Percentiles rank a stretch among this genome's conserved stretches.
These are phyloP conservation scores for Megaustenia siamemsis DNA, from an alignment of 2,888 invertebrate species.

Conservation along the genomic window DNA sequence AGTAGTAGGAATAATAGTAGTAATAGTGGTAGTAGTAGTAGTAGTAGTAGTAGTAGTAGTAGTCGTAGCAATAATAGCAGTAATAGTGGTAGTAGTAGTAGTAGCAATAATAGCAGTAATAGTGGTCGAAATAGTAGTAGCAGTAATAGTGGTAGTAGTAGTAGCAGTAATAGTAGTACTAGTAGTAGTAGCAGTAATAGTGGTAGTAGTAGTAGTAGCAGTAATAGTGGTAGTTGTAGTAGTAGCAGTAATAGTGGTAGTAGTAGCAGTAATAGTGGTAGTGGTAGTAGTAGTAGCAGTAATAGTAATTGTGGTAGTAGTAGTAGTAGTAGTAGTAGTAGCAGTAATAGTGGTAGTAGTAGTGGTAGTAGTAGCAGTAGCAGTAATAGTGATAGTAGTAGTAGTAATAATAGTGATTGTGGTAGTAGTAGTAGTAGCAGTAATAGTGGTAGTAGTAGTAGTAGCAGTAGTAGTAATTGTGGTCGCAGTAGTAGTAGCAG, in stretches of 20 bases:
- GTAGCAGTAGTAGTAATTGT: no score
- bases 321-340: slow-evolving; percentile 40
- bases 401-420: slow-evolving; percentile 16
- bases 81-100: slow-evolving; percentile 34
- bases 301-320: no score
- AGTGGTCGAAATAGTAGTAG: slow-evolving; percentile 11
- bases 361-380: background rate
- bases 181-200: slow-evolving; percentile 53
- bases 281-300: slow-evolving; percentile 1
- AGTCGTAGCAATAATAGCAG: background rate
- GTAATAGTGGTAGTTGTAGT: slow-evolving; percentile 47
- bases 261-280: background rate
- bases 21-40: background rate
- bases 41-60: background rate
- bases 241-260: background rate
- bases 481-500: no score
- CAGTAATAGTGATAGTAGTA: slow-evolving; percentile 19
- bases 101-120: slow-evolving; percentile 23
- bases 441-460: no score
- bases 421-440: no score
- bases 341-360: slow-evolving; percentile 29
- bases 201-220: slow-evolving; percentile 55
- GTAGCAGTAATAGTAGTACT: background rate
- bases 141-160: slow-evolving; percentile 48
- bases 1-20: background rate